Evolutionary conservation across 2,888 invertebrate species (phyloP).

Genomic region (Hypena proboscidalis): DNA sequence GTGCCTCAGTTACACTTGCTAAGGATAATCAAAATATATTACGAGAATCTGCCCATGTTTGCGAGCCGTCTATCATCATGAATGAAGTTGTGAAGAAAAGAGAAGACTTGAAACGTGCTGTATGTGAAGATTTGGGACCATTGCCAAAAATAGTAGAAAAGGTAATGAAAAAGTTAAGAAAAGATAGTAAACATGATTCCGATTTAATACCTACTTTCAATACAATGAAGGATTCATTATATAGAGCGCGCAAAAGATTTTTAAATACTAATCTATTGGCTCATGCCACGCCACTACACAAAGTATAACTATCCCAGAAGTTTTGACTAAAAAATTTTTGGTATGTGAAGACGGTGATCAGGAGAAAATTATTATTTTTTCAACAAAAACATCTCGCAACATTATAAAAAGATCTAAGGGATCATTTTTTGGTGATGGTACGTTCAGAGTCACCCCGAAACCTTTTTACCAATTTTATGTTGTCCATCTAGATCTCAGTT

Average conservation of each 20-base stretch:
- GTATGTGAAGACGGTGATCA: not conserved
- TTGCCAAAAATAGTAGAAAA: conserved; percentile 4
- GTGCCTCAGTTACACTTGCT: conserved; percentile 9
- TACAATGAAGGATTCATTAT: not conserved
- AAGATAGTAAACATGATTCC: not conserved
- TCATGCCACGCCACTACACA: conserved; percentile 1
- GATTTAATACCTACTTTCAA: conserved; percentile 4
- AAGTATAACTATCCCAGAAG: conserved; percentile 3
- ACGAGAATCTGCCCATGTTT: conserved; percentile 7
- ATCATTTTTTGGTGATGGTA: not conserved
- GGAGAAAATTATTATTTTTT: conserved; percentile 27
- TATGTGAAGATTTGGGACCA: conserved; percentile 4
- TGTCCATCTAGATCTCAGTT: no score
- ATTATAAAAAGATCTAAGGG: not conserved
- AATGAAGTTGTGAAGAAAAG: conserved; percentile 3
- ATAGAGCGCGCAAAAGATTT: not conserved
- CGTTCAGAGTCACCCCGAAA: not conserved
- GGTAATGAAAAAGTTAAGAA: not conserved
- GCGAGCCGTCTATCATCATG: not conserved
- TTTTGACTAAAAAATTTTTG: conserved; percentile 2
- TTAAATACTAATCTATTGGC: conserved; percentile 1
- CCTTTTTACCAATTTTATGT: no score
- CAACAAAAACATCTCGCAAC: conserved; percentile 1
- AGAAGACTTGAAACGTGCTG: conserved; percentile 2
- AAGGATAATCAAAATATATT: conserved; percentile 9